Conservation (phyloP, 2,113 vertebrate genomes). For the Festucalex cinctus region DNA sequence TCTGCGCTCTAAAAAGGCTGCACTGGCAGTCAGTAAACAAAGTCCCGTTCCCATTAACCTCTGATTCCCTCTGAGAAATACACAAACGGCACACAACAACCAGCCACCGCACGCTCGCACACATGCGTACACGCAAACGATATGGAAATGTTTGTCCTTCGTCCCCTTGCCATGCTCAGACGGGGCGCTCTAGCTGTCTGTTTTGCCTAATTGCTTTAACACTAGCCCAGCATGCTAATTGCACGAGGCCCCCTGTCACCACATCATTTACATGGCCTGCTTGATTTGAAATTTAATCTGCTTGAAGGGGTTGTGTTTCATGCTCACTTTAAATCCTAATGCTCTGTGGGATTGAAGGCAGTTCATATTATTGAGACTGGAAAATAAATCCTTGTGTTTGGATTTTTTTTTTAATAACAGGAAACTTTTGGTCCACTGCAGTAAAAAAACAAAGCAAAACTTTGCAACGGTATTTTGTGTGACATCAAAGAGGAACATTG, state of each 20-base stretch:
- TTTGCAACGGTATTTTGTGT: not conserved
- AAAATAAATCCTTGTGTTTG: conserved; percentile 50
- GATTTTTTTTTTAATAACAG: conserved; percentile 11
- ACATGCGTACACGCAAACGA: conserved; percentile 37
- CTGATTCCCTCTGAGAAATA: conserved; percentile 59
- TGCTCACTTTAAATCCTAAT: conserved; percentile 80
- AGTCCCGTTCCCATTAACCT: conserved; percentile 66
- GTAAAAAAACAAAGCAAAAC: not conserved
- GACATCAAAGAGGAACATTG: conserved; percentile 67
- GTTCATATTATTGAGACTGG: conserved; percentile 53
- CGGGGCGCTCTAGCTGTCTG: conserved; percentile 68
- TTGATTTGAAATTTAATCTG: conserved; percentile 79
- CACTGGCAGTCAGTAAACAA: conserved; percentile 54
- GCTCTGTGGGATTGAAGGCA: conserved; percentile 68
- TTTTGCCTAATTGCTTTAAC: conserved; percentile 78
- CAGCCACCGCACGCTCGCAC: conserved; percentile 29
- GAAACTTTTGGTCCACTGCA: not conserved
- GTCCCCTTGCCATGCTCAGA: conserved; percentile 54
- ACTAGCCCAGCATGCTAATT: conserved; percentile 78
- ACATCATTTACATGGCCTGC: conserved; percentile 80
- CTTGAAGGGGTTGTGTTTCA: conserved; percentile 81
- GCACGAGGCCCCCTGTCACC: conserved; percentile 71
- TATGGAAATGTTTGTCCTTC: conserved; percentile 70
- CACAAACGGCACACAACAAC: conserved; percentile 50
- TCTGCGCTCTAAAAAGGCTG: conserved; percentile 33